Conservation (phyloP, 2,888 invertebrate species). For the Philopedon plagiatum region DNA sequence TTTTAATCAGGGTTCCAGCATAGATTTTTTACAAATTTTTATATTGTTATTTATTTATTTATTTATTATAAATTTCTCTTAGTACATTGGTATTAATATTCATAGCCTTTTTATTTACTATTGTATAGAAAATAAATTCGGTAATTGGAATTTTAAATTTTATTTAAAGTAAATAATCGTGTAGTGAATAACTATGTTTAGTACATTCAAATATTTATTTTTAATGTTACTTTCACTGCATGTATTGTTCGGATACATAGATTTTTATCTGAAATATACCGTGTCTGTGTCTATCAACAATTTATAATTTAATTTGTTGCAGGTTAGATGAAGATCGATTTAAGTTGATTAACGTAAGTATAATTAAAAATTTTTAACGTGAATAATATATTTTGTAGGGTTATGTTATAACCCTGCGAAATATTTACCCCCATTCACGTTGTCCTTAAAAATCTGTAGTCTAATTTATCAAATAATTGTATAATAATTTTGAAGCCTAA, state of each 20-base stretch:
- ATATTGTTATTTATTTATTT: too few species aligned
- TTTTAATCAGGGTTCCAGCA: too few species aligned
- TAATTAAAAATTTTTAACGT: constrained; percentile 23
- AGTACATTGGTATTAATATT: background rate
- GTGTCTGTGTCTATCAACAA: background rate
- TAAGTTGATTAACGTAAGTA: constrained; percentile 91
- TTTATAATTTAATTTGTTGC: constrained; percentile 55
- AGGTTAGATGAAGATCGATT: constrained; percentile 89
- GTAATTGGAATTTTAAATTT: constrained; percentile 7
- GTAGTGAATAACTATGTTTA: constrained; percentile 4
- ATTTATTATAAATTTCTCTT: constrained; percentile 13
- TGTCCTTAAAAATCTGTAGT: too few species aligned
- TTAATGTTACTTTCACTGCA: constrained; percentile 35
- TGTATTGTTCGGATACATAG: constrained; percentile 22
- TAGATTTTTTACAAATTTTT: too few species aligned
- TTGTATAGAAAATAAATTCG: constrained; percentile 18
- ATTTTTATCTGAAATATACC: constrained; percentile 13
- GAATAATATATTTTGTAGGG: background rate
- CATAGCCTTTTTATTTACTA: background rate
- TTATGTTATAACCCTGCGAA: too few species aligned
- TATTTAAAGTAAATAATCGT: constrained; percentile 16
- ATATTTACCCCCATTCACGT: too few species aligned
- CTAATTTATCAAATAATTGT: too few species aligned
- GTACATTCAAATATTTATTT: constrained; percentile 14
- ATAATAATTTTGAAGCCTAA: too few species aligned